These are phyloP conservation scores for Ceratina australensis DNA, from an alignment of 1,140 invertebrate genomes.

Conservation along the genomic window DNA sequence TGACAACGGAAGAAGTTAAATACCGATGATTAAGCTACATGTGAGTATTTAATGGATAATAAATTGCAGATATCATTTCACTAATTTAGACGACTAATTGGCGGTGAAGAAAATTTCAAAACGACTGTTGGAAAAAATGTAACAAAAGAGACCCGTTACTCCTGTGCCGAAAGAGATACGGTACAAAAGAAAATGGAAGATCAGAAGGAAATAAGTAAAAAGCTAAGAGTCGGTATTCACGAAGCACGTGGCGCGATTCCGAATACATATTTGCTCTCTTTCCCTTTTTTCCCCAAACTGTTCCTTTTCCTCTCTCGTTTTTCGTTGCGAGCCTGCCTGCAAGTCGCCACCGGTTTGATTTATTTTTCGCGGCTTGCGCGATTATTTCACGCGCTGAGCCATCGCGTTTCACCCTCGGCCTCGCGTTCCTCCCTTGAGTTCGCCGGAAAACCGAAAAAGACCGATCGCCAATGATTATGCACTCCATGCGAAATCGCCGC, in stretches of 20 bases:
- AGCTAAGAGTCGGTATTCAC: conserved; percentile 9
- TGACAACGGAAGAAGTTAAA: no score
- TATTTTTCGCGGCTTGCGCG: conserved; percentile 52
- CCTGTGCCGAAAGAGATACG: neutral
- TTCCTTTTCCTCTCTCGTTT: conserved; percentile 8
- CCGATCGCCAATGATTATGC: conserved; percentile 19
- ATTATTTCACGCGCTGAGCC: conserved; percentile 57
- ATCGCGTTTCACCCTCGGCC: conserved; percentile 6
- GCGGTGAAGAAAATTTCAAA: no score
- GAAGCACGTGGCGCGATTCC: conserved; percentile 36
- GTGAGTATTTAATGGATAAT: no score
- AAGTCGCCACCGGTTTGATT: conserved; percentile 52
- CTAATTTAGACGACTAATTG: no score
- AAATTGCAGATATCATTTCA: no score
- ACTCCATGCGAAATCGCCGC: neutral
- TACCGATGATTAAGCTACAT: no score
- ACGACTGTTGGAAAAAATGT: neutral
- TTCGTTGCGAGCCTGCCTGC: conserved; percentile 4
- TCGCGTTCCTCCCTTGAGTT: neutral
- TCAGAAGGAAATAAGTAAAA: no score
- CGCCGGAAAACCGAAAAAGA: conserved; percentile 30
- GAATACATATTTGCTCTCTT: conserved; percentile 29
- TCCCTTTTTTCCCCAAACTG: conserved; percentile 13
- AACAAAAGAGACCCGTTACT: neutral
- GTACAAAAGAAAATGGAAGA: neutral